phyloP scores from a whole-genome alignment of 2,113 vertebrate species.

The Rhabdornis inornatus region DNA sequence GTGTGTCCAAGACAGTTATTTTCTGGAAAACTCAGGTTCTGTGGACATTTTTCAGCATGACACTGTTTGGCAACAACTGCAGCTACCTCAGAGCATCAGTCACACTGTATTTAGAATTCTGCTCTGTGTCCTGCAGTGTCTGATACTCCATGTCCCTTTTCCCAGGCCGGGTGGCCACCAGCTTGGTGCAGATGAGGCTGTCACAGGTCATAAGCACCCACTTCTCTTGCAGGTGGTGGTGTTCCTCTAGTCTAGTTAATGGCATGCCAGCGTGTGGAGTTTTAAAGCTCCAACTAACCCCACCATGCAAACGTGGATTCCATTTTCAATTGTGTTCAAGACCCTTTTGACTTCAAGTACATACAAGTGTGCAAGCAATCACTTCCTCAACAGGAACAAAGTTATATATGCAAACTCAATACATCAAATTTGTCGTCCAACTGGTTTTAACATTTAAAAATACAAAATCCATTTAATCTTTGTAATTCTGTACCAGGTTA shows the following conservation, averaged over 20 bases:
- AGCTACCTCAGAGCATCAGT: rapidly evolving
- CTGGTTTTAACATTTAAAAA: neutral
- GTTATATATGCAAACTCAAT: neutral
- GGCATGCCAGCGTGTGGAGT: neutral
- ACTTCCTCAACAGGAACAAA: neutral
- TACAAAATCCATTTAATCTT: neutral
- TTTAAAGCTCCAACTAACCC: neutral
- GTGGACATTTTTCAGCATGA: neutral
- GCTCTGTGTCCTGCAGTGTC: rapidly evolving
- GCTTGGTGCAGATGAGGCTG: too few species aligned
- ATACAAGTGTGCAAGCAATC: neutral
- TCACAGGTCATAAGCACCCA: rapidly evolving
- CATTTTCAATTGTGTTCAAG: neutral
- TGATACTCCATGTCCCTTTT: rapidly evolving
- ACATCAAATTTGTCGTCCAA: neutral
- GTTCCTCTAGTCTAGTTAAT: neutral
- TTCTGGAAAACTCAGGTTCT: neutral
- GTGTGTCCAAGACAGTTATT: rapidly evolving
- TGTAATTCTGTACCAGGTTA: neutral
- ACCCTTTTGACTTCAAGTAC: neutral
- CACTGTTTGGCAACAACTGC: neutral
- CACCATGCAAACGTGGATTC: neutral
- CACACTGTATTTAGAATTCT: rapidly evolving
- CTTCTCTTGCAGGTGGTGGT: neutral
- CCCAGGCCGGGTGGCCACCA: rapidly evolving